Evolutionary conservation across 2,797 vertebrate genomes (phyloP).

Genomic region (Poeciliopsis gracilis): DNA sequence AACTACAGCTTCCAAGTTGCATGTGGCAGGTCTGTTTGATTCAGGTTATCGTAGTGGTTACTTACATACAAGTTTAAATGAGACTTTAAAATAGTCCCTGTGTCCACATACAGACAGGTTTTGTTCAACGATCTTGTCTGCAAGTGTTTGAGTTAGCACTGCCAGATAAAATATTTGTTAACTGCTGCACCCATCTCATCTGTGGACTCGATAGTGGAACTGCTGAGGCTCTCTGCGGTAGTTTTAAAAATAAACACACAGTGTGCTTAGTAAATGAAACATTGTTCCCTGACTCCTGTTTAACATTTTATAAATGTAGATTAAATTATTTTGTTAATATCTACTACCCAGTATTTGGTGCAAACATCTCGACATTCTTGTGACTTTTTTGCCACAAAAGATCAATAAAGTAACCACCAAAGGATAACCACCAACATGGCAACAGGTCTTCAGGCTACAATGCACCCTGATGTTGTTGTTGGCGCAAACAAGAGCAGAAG

Average conservation of each 20-base stretch:
- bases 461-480: background rate
- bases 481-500: slow-evolving; percentile 10
- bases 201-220: background rate
- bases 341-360: too few species aligned
- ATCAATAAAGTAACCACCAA: background rate
- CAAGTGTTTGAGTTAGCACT: background rate
- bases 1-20: background rate
- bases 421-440: background rate
- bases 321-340: background rate
- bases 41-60: background rate
- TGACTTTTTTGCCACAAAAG: background rate
- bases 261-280: background rate
- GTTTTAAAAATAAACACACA: background rate
- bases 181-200: slow-evolving; percentile 1
- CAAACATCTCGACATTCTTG: background rate
- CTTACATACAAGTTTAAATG: background rate
- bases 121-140: background rate
- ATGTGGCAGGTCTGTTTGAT: background rate
- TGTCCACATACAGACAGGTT: background rate
- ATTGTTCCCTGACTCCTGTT: background rate
- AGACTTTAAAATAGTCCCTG: background rate
- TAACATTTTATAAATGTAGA: background rate
- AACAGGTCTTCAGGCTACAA: background rate
- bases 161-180: background rate
- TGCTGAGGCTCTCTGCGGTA: background rate